Evolutionary conservation across 2,888 invertebrate genomes (phyloP).

Genomic region (Oxyscelio sp.): DNA sequence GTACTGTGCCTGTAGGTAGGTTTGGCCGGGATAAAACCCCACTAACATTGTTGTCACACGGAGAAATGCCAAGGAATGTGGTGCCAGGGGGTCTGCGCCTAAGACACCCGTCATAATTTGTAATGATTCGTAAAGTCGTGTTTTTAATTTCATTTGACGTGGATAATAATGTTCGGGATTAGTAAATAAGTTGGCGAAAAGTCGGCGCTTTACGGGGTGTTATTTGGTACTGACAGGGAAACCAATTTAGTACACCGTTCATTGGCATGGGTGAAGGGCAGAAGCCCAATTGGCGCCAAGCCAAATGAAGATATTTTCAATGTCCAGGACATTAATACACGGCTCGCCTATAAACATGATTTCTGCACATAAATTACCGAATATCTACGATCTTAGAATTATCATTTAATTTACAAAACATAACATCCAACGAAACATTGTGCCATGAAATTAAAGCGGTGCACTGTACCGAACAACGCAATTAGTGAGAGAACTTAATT

Average conservation of each 20-base stretch:
- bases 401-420: slow-evolving; percentile 19
- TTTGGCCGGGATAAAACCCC: slow-evolving; percentile 78
- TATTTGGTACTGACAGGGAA: slow-evolving; percentile 80
- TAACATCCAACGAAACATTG: slow-evolving; percentile 6
- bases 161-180: not conserved
- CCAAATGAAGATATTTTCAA: slow-evolving; percentile 87
- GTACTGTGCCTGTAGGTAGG: slow-evolving; percentile 79
- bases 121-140: not conserved
- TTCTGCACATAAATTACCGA: slow-evolving; percentile 42
- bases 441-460: not conserved
- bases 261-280: slow-evolving; percentile 87
- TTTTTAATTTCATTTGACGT: not conserved
- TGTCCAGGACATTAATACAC: slow-evolving; percentile 80
- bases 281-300: slow-evolving; percentile 86
- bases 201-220: slow-evolving; percentile 64
- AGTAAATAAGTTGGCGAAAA: slow-evolving; percentile 24
- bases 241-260: slow-evolving; percentile 86
- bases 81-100: not conserved
- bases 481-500: not conserved
- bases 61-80: slow-evolving; percentile 49
- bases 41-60: slow-evolving; percentile 58
- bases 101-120: slow-evolving; percentile 4
- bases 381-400: slow-evolving; percentile 18
- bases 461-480: not conserved
- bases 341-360: slow-evolving; percentile 45